Base-by-base conservation (phyloP, 2,888 invertebrate genomes). In the Myathropa florea region DNA sequence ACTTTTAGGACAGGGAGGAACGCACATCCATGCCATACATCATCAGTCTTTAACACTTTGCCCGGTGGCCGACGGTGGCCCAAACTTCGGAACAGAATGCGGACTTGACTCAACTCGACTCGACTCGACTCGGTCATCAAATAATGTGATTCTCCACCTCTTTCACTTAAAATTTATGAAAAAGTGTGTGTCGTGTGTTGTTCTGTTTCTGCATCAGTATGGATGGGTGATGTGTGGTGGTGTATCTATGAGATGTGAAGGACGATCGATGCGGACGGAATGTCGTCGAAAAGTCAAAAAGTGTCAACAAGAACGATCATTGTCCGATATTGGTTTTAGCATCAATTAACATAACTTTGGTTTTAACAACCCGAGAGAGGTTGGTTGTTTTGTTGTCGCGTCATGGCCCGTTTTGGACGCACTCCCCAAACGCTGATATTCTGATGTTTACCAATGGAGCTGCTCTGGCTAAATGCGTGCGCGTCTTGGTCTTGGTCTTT, bases 331-430 rank as follows among this genome's bases (percentile, higher is more conserved):
- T 86, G 86, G 79, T 75, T 83, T 86, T 73, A 79, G 79, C 79
- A 79, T 83, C 83, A 83, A 86, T 86, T 83, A 83, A 86, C 86
- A 86, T 86, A 86, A 83, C 82, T 86, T 86, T 86, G 78, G 79
- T 83, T 83, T 86, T 86, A 83, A 82, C 82, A 81, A 77, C 82
- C 77, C 18, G 46, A 46, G 64, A 79, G 79, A 86, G 78, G 86
- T 79, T 86, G 79, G 70, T 83, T 71, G 75, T 83, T 78, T 82
- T 83, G 67, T 53, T 65, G 55, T 61, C 39, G 21, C 73, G 65
- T 55, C 36, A 55, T 71, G 67, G 71, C 14, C 60, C 60, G 59
- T 65, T 68, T 68, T 46, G 63, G 79, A 28, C 78, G 67, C 59
- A 53, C 33, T 60, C 36, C 59, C 61, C 71, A 67, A 46, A 46